Percentiles rank a stretch among this genome's conserved stretches.
phyloP scores from a whole-genome alignment of 2,888 invertebrate species.

The Oscheius onirici region DNA sequence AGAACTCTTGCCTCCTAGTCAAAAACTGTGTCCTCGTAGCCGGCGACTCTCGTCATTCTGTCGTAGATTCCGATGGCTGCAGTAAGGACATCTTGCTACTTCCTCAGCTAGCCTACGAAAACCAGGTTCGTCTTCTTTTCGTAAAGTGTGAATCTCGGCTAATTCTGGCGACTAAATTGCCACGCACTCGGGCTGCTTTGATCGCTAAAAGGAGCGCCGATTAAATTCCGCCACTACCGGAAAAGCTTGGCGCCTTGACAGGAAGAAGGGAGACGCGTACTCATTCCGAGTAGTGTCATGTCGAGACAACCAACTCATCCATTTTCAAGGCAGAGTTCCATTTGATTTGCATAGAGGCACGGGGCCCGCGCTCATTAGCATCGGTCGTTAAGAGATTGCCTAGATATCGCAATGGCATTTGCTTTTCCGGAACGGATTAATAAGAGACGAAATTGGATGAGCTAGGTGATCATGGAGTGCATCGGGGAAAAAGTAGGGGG shows the following conservation, averaged over 20 bases:
- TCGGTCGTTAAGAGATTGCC: conserved; percentile 30
- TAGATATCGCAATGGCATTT: no score
- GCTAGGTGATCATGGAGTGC: no score
- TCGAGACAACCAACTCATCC: background rate
- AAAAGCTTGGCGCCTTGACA: conserved; percentile 10
- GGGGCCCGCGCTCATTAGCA: conserved; percentile 20
- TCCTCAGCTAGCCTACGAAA: conserved; percentile 56
- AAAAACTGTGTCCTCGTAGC: conserved; percentile 54
- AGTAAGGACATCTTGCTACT: conserved; percentile 51
- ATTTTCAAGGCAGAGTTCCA: background rate
- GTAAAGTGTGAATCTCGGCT: conserved; percentile 31
- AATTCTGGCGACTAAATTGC: conserved; percentile 17
- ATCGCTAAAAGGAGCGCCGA: conserved; percentile 30
- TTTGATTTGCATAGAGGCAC: conserved; percentile 23
- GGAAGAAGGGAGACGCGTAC: background rate
- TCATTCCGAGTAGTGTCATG: background rate
- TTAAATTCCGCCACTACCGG: conserved; percentile 30
- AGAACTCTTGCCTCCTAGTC: conserved; percentile 43
- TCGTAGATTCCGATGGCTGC: conserved; percentile 59
- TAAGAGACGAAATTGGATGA: no score
- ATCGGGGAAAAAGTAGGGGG: no score
- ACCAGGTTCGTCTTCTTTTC: conserved; percentile 35
- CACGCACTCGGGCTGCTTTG: conserved; percentile 20
- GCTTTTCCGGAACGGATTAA: background rate
- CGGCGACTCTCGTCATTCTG: conserved; percentile 48